phyloP scores from a whole-genome alignment of 2,888 invertebrate species.

The Macrosoma leucophasiata region DNA sequence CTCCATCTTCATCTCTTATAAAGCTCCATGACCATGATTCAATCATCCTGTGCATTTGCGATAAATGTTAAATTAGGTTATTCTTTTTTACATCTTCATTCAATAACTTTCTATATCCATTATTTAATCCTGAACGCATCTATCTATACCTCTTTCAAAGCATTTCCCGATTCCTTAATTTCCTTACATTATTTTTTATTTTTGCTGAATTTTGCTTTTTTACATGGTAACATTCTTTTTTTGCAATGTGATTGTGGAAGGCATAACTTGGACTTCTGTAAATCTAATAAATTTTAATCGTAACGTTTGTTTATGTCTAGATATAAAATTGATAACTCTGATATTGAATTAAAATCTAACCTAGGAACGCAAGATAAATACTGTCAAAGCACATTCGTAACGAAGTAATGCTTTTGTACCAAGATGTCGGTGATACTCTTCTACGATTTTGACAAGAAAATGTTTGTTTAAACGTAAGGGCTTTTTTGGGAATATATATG shows the following conservation, averaged over 20 bases:
- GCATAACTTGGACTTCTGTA: slow-evolving; percentile 40
- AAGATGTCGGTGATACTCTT: slow-evolving; percentile 72
- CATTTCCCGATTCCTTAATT: too few relatives aligned
- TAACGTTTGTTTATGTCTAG: slow-evolving; percentile 47
- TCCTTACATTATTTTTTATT: too few relatives aligned
- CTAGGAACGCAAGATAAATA: slow-evolving; percentile 32
- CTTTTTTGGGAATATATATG: slow-evolving; percentile 46
- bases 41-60: too few relatives aligned
- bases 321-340: slow-evolving; percentile 38
- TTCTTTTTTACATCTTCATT: too few relatives aligned
- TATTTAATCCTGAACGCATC: too few relatives aligned
- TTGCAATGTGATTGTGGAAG: slow-evolving; percentile 69
- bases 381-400: slow-evolving; percentile 36
- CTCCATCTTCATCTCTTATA: too few relatives aligned
- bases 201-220: slow-evolving; percentile 21
- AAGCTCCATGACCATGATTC: too few relatives aligned
- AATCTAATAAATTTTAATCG: slow-evolving; percentile 45
- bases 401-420: slow-evolving; percentile 49
- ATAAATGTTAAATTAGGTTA: too few relatives aligned
- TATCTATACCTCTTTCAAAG: too few relatives aligned
- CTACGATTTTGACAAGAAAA: slow-evolving; percentile 66
- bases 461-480: slow-evolving; percentile 53
- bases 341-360: slow-evolving; percentile 33
- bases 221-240: slow-evolving; percentile 38
- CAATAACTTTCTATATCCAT: too few relatives aligned